A percentile compares a stretch with the other conserved stretches of the same genome.
Conservation (phyloP, 2,888 invertebrate species). For the Amphiduros pacificus region DNA sequence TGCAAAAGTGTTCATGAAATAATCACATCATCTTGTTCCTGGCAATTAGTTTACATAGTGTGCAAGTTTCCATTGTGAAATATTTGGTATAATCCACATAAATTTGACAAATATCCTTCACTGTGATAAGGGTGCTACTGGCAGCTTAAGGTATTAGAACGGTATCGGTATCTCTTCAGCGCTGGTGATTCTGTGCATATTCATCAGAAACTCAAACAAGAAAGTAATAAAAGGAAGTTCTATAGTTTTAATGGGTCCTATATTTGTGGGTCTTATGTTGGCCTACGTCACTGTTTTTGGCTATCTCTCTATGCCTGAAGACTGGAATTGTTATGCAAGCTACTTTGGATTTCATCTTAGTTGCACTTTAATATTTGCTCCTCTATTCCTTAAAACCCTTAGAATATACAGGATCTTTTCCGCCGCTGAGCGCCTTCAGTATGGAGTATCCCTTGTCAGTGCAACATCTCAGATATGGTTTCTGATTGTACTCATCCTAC, state of each 20-base stretch:
- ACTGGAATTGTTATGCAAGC: constrained; percentile 9
- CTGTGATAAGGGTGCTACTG: no score
- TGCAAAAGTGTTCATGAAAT: no score
- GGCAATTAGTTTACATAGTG: no score
- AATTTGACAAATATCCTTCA: no score
- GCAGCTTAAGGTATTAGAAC: no score
- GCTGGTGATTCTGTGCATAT: neutral
- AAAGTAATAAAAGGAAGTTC: neutral
- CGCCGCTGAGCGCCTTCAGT: no score
- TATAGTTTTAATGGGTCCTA: neutral
- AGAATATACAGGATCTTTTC: constrained; percentile 7
- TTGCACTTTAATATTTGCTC: constrained; percentile 5
- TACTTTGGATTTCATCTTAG: constrained; percentile 3
- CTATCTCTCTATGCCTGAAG: neutral
- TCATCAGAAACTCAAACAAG: neutral
- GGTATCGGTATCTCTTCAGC: neutral
- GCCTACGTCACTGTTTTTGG: constrained; percentile 1
- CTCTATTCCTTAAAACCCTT: constrained; percentile 3
- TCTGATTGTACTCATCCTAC: no score
- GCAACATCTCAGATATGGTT: no score
- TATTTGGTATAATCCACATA: no score
- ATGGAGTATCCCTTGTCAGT: no score
- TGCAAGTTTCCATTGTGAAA: no score
- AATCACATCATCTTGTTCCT: no score
- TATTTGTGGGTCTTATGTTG: neutral